A percentile compares a stretch with the other conserved stretches of the same genome.
Evolutionary conservation across 2,888 invertebrate species (phyloP).

Genomic region (Smittia aterrima): DNA sequence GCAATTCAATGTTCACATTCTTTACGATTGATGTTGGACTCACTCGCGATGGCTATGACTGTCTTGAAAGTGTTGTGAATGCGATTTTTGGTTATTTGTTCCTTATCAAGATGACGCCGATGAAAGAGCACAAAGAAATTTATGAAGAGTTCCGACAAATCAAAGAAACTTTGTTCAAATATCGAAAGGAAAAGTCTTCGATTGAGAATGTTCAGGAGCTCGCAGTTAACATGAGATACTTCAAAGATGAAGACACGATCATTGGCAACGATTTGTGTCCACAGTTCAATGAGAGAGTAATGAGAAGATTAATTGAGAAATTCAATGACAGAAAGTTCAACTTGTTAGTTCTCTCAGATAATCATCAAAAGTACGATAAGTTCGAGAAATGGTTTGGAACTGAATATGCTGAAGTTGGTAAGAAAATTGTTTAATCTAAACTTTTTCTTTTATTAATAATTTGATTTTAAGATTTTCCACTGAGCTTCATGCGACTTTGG

Average conservation of each 20-base stretch:
- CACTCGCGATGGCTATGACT: conserved; percentile 72
- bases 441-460: not conserved
- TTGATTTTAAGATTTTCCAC: not conserved
- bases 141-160: conserved; percentile 70
- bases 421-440: too few relatives aligned
- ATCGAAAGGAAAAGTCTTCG: conserved; percentile 67
- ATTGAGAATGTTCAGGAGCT: conserved; percentile 75
- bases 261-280: conserved; percentile 68
- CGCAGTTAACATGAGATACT: conserved; percentile 76
- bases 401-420: conserved; percentile 61
- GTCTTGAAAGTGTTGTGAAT: conserved; percentile 72
- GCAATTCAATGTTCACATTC: conserved; percentile 60
- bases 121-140: conserved; percentile 61
- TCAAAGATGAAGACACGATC: conserved; percentile 73
- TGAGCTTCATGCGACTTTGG: not conserved
- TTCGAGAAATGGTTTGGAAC: conserved; percentile 83
- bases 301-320: not conserved
- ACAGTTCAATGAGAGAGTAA: conserved; percentile 64
- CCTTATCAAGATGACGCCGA: conserved; percentile 66
- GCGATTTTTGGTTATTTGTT: conserved; percentile 77
- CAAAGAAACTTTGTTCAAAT: conserved; percentile 65
- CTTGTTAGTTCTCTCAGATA: conserved; percentile 46
- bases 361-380: conserved; percentile 57
- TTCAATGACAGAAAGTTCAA: not conserved
- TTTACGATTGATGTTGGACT: conserved; percentile 72